Conservation (phyloP, 1,140 invertebrate species). For the Conus betulinus region DNA sequence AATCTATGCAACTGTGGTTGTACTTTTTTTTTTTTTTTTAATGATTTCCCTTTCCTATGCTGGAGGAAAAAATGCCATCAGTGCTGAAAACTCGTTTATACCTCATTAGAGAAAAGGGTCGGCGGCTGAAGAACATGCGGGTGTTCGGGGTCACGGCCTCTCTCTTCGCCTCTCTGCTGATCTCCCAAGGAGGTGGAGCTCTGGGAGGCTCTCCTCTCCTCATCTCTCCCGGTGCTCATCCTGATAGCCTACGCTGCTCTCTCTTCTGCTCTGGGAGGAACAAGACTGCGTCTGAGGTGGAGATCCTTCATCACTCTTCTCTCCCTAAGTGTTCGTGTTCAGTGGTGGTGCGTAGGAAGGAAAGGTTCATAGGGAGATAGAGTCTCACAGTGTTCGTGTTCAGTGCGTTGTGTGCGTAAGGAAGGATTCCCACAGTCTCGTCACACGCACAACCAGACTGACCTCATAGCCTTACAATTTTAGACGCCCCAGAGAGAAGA, state of each 20-base stretch:
- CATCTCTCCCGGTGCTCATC: conserved; percentile 80
- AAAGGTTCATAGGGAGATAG: background rate
- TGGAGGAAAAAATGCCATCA: no score
- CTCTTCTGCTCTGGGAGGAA: conserved; percentile 77
- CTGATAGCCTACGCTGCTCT: conserved; percentile 78
- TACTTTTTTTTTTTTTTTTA: conserved; percentile 1
- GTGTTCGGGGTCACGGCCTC: conserved; percentile 80
- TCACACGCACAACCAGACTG: background rate
- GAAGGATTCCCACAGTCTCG: background rate
- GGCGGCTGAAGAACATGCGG: conserved; percentile 89
- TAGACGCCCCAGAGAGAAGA: no score
- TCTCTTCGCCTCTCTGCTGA: conserved; percentile 79
- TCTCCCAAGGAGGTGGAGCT: conserved; percentile 79
- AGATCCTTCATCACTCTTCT: conserved; percentile 27
- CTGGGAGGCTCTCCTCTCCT: conserved; percentile 82
- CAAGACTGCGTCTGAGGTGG: conserved; percentile 51
- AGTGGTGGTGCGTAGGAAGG: background rate
- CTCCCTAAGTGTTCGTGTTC: background rate
- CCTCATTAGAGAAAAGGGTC: conserved; percentile 59
- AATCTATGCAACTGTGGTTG: background rate
- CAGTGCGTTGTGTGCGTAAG: background rate
- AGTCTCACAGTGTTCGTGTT: background rate
- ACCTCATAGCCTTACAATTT: no score
- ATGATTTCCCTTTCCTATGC: background rate
- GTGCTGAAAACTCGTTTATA: no score